A percentile compares a stretch with the other conserved stretches of the same genome.
These are phyloP conservation scores for Pterostichus niger DNA, from an alignment of 2,888 invertebrate genomes.

Conservation along the genomic window DNA sequence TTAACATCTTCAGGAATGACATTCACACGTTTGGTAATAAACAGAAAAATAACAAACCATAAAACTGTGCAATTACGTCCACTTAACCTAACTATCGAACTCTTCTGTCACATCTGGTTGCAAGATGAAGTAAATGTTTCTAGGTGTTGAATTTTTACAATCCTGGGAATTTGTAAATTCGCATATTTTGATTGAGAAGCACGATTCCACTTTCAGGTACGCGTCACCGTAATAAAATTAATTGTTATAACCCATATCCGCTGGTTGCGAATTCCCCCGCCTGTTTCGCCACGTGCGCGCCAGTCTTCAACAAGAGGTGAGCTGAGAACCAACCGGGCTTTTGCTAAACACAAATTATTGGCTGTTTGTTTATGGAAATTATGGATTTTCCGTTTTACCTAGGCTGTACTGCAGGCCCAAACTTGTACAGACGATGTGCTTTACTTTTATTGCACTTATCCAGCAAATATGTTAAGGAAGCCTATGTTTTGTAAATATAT, in stretches of 20 bases:
- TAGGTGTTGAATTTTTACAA: constrained; percentile 22
- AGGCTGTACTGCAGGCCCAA: not conserved
- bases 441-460: too few relatives aligned
- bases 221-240: constrained; percentile 17
- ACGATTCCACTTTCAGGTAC: constrained; percentile 19
- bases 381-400: constrained; percentile 11
- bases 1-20: too few relatives aligned
- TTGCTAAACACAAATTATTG: not conserved
- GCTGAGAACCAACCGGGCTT: not conserved
- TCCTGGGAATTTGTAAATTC: constrained; percentile 19
- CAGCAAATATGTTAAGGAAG: too few relatives aligned
- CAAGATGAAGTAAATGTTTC: not conserved
- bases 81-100: not conserved
- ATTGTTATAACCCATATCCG: constrained; percentile 34
- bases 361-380: constrained; percentile 10
- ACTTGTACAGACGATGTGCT: too few relatives aligned
- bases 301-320: not conserved
- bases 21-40: constrained; percentile 46
- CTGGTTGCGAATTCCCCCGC: constrained; percentile 14
- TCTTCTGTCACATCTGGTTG: constrained; percentile 30
- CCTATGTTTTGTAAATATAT: too few relatives aligned
- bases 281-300: not conserved
- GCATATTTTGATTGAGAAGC: constrained; percentile 30
- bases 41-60: constrained; percentile 32
- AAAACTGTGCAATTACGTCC: constrained; percentile 17